Base-by-base conservation (phyloP, 2,113 vertebrate species). In the Sterna hirundo region DNA sequence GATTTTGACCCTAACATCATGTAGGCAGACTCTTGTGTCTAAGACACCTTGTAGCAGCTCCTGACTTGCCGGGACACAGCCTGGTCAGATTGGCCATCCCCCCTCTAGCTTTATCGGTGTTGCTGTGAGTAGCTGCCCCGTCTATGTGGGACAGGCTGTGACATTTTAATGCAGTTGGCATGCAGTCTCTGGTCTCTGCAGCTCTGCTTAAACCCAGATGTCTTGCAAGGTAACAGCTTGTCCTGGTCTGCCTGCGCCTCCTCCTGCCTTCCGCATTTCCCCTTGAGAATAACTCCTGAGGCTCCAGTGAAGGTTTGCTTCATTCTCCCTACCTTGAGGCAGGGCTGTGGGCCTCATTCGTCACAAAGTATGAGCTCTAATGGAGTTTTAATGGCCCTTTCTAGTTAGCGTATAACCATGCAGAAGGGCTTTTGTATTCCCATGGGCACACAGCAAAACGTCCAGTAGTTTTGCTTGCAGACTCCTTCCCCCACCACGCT, bases 321-420 rank as follows among this genome's bases (percentile, higher is more conserved):
- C 69, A 57, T 61, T 94, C 93, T 82, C 66, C 58, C 34, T 65
- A 58, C 72, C 86, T 91, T 5, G 13, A 87, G 93, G 77, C 94
- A 89, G 57, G 62, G 52, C 81, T 95, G 27, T 82, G 54, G 40
- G 62, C 74, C 60, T 83, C 36, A 23, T 57, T 79, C 49, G 46
- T 64, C 62, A 76, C 14, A 20, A 76, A 83, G 11, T 42, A 76
- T 38, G 75, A 87, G 40, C 65, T 84, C 47, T 91, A 94, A 91
- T 85, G 54, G 42, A 69, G 30, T 72, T 94, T 94, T 86, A 94
- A 91, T 94, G 83, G 70, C 66, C 30, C 44, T 85, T 94, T 72
- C 44, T 80, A 69, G 30, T 44, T 85, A 65, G 40, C 6, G 6
- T 44, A 71, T 91, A 91, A 69, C 77, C 40, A 36, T 72, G 82